Base-by-base conservation (phyloP, 2,797 vertebrate genomes). In the Peromyscus aztecus region DNA sequence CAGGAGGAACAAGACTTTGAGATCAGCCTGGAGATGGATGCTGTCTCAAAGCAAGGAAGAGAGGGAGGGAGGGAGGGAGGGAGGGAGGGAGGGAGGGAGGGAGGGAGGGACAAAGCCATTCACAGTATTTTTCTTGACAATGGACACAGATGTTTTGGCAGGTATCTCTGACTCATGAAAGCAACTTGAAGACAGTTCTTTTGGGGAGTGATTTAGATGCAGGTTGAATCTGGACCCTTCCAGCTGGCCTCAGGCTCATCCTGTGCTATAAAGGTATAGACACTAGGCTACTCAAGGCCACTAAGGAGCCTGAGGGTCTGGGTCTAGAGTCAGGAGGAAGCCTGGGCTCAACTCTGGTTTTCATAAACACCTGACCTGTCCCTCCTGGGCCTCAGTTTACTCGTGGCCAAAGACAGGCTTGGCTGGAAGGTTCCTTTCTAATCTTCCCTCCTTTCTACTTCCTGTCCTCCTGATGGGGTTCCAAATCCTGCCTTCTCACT, bases 401-500 rank as follows among this genome's bases (percentile, higher is more conserved):
- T 61, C 57, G 27, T 46, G 9, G 57, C 78, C 17, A 61, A 76
- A 92, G 89, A 16, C 27, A 34, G 57, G 65, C 76, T 17, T 63
- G 81, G 49, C 11, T 69, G 3, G 9, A 16, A 7, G n/a, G 6
- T 13, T 63, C 34, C 55, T 16, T 81, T 86, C 83, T 40, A 34
- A 17, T 29, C 10, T 17, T 73, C 19, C 31, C 61, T 34, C 65
- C 59, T 16, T 21, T 13, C 46, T 37, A 9, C n/a, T 6, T 34
- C 67, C n/a, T 63, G 19, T 43, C 78, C 82, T 59, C 75, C 43
- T 69, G 61, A 63, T n/a, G 65, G 43, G 46, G n/a, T 3, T 61
- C 77, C 82, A 61, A 92, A 43, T 49, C 67, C 9, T 10, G 12
- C 96, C 96, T 97, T 97, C 96, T 97, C 94, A 92, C 89, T 90